These are phyloP conservation scores for Ceratosolen fusciceps DNA, from an alignment of 1,140 invertebrate genomes.

Conservation along the genomic window DNA sequence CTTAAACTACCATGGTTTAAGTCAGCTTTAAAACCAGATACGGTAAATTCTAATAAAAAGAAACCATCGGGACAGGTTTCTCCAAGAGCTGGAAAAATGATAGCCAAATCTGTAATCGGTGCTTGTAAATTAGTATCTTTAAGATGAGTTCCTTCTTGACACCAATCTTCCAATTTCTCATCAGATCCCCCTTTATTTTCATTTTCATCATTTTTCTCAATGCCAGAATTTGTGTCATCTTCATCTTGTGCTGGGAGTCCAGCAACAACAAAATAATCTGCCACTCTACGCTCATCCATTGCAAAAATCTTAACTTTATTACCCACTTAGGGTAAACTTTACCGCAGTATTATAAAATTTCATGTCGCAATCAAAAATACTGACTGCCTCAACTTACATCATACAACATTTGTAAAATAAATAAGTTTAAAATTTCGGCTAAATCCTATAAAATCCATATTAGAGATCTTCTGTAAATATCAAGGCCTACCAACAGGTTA, in stretches of 20 bases:
- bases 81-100: slow-evolving; percentile 91
- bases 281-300: slow-evolving; percentile 87
- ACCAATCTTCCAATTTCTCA: slow-evolving; percentile 83
- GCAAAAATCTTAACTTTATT: slow-evolving; percentile 27
- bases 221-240: neutral
- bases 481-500: slow-evolving; percentile 31
- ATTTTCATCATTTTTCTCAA: slow-evolving; percentile 53
- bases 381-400: slow-evolving; percentile 40
- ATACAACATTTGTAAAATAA: slow-evolving; percentile 22
- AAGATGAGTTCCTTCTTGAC: slow-evolving; percentile 84
- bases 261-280: slow-evolving; percentile 98
- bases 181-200: slow-evolving; percentile 59
- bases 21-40: slow-evolving; percentile 89
- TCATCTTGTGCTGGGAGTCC: slow-evolving; percentile 84
- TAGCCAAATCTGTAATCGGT: slow-evolving; percentile 94
- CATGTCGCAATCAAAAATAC: slow-evolving; percentile 46
- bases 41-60: slow-evolving; percentile 87
- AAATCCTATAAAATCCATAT: slow-evolving; percentile 35
- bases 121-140: slow-evolving; percentile 81
- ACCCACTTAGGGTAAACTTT: slow-evolving; percentile 43
- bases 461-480: slow-evolving; percentile 24
- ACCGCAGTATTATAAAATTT: slow-evolving; percentile 38
- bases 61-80: slow-evolving; percentile 88
- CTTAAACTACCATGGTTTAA: slow-evolving; percentile 97
- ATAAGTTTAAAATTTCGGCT: slow-evolving; percentile 5